phyloP scores from a whole-genome alignment of 2,888 invertebrate species.

The Branchipolynoe longqiensis region DNA sequence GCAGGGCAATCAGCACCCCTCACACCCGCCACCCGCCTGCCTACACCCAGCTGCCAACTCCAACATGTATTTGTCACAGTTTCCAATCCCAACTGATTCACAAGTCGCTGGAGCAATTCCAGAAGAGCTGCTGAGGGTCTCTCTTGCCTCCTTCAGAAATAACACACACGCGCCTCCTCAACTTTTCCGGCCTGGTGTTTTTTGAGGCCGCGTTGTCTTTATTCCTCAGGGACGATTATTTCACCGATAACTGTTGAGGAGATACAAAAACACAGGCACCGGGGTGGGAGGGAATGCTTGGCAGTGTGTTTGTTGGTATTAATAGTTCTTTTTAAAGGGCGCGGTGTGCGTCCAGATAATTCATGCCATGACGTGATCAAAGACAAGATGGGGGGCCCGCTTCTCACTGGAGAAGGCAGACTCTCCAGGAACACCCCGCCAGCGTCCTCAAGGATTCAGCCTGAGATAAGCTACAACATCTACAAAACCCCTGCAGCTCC shows the following conservation, averaged over 20 bases:
- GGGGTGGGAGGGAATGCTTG: too few species aligned
- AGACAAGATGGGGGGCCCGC: background rate
- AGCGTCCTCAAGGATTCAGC: background rate
- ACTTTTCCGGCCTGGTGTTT: background rate
- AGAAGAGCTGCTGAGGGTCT: background rate
- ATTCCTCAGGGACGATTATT: background rate
- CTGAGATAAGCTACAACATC: constrained; percentile 6
- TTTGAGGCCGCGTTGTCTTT: background rate
- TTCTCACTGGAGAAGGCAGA: constrained; percentile 8
- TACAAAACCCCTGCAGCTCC: background rate
- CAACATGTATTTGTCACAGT: background rate
- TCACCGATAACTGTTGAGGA: background rate
- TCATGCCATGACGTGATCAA: constrained; percentile 28
- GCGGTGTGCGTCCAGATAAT: constrained; percentile 37
- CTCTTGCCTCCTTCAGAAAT: background rate
- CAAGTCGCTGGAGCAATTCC: background rate
- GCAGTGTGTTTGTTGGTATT: too few species aligned
- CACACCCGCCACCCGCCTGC: background rate
- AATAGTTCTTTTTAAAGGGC: background rate
- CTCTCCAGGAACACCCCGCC: constrained; percentile 1
- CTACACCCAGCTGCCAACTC: background rate
- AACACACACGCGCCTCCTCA: background rate
- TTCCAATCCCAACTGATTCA: background rate
- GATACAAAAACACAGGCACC: too few species aligned
- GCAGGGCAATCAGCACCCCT: background rate